Conservation (phyloP, 2,888 invertebrate genomes). For the Heliconius sara region DNA sequence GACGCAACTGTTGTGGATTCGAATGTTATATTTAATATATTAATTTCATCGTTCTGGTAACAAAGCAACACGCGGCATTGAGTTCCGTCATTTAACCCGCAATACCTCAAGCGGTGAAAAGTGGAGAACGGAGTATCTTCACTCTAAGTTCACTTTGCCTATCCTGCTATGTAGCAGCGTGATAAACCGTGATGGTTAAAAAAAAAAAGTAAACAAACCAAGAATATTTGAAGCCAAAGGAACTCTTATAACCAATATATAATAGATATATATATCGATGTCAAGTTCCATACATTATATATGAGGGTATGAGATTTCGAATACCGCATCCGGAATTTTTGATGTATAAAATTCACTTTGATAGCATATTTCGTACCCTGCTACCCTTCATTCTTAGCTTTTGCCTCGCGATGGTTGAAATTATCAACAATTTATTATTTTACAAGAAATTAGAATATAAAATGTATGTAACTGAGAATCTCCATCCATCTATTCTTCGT, state of each 20-base stretch:
- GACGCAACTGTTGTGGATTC: too few species aligned
- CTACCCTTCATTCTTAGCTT: neutral
- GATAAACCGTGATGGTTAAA: neutral
- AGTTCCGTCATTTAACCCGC: neutral
- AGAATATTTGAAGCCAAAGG: neutral
- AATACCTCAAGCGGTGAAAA: neutral
- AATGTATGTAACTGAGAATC: neutral
- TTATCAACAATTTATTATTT: neutral
- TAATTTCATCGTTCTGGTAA: neutral
- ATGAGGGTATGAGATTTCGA: slow-evolving; percentile 9
- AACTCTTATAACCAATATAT: neutral
- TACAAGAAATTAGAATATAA: neutral
- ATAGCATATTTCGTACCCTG: slow-evolving; percentile 19
- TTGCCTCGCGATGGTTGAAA: neutral
- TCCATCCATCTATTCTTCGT: too few species aligned
- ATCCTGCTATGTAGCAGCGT: neutral
- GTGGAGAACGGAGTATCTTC: neutral
- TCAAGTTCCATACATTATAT: slow-evolving; percentile 5
- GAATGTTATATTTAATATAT: too few species aligned
- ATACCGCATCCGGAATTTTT: slow-evolving; percentile 25
- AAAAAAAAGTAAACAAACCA: neutral
- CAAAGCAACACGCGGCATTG: neutral
- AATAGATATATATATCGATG: neutral
- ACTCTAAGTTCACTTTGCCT: neutral
- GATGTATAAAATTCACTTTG: slow-evolving; percentile 20